Conservation (phyloP, 2,797 vertebrate species). For the Fratercula arctica region DNA sequence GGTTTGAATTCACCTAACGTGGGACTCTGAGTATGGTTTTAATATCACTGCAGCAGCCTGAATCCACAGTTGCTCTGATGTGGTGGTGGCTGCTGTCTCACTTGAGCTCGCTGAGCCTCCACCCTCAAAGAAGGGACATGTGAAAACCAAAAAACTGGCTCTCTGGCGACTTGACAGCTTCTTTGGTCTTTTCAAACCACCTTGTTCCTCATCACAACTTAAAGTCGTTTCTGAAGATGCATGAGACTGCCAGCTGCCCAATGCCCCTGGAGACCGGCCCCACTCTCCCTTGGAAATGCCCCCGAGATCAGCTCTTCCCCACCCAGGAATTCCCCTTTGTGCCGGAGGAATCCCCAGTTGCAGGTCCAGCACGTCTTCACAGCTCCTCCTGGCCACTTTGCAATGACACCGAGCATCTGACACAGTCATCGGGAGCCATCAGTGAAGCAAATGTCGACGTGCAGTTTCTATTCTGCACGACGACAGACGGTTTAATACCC, state of each 20-base stretch:
- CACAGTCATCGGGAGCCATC: fast-evolving
- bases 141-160: background rate
- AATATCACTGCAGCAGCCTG: background rate
- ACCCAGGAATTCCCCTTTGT: background rate
- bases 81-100: background rate
- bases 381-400: background rate
- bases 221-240: background rate
- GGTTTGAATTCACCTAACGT: fast-evolving
- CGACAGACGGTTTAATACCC: background rate
- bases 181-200: background rate
- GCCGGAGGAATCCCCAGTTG: background rate
- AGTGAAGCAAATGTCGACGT: fast-evolving
- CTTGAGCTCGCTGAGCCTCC: background rate
- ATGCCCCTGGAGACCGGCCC: background rate
- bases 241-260: background rate
- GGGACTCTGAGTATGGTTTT: background rate
- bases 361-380: background rate
- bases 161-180: background rate
- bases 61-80: background rate
- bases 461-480: background rate
- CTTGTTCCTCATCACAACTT: background rate
- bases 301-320: background rate
- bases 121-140: background rate
- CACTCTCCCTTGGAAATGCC: background rate
- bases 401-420: background rate